Percentiles rank a stretch among this genome's conserved stretches.
phyloP scores from a whole-genome alignment of 2,888 invertebrate species.

The Acanthococcus lagerstroemiae region DNA sequence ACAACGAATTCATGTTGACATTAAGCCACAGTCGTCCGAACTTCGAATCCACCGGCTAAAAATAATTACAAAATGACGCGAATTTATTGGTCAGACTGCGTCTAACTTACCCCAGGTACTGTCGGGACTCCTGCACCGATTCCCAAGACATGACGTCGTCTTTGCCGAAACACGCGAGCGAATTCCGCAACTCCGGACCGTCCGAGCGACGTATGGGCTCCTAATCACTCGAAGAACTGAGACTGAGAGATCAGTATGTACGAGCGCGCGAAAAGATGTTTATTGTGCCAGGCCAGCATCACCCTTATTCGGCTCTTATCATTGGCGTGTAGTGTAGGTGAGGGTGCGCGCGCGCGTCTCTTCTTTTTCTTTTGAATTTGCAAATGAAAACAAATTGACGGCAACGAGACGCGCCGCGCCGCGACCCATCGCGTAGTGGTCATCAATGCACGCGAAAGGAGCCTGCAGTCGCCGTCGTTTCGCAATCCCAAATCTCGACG shows the following conservation, averaged over 20 bases:
- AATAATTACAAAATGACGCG: too few species aligned
- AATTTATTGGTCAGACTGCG: background rate
- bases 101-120: slow-evolving; percentile 13
- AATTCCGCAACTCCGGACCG: background rate
- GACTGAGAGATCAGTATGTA: background rate
- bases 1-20: too few species aligned
- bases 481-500: too few species aligned
- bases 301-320: background rate
- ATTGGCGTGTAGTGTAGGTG: too few species aligned
- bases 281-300: background rate
- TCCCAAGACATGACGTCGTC: slow-evolving; percentile 10
- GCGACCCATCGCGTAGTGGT: background rate
- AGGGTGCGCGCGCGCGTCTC: background rate
- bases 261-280: slow-evolving; percentile 1
- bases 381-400: background rate
- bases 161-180: background rate
- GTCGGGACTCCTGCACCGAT: slow-evolving; percentile 7
- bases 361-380: background rate
- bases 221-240: slow-evolving; percentile 9
- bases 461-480: too few species aligned
- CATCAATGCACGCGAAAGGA: too few species aligned
- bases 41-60: too few species aligned
- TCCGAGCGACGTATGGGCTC: background rate
- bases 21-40: too few species aligned
- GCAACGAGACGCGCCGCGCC: background rate